Base-by-base conservation (phyloP, 1,140 invertebrate species). In the Augochlora pura region DNA sequence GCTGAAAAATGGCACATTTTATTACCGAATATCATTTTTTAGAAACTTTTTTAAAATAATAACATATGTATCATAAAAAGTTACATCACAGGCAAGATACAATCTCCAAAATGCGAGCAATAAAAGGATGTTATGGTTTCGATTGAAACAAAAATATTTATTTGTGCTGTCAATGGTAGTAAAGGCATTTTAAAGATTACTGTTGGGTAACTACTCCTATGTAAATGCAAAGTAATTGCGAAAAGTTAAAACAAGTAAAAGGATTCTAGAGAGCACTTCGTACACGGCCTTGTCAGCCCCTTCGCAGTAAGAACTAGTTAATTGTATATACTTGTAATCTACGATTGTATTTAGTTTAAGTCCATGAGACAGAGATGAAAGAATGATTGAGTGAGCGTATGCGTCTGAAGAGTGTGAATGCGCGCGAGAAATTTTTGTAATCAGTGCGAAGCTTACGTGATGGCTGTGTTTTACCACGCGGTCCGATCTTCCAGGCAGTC, bases 371-470 rank as follows among this genome's bases (percentile, higher is more conserved):
- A 38, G 76, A n/a, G 25, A 21, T 18, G 18, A 14, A 3, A 23
- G 59, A 23, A 42, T 7, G 54, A 68, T 14, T 62, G 57, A 9
- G 7, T 25, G 69, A 32, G 18, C 23, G 52, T 59, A 18, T 25
- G 60, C 12, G 60, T 65, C 42, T 54, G 39, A 49, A 18, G 49
- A 0, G 49, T 21, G 38, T 38, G 63, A 25, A 16, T 32, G 52
- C 42, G 21, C 25, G 75, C 16, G 59, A 69, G 42, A 59, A 57
- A 73, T 27, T 73, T 78, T 78, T 78, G 39, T 78, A 78, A 72
- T 78, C 76, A 72, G 76, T 78, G 76, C 76, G 76, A 78, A 78
- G 76, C 76, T 78, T 78, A 78, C 76, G 76, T 78, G 76, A 78
- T 78, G 76, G 76, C 76, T 78, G 76, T 78, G 76, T 78, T 78